phyloP scores from a whole-genome alignment of 2,888 invertebrate genomes.

The Tortricodes alternella region DNA sequence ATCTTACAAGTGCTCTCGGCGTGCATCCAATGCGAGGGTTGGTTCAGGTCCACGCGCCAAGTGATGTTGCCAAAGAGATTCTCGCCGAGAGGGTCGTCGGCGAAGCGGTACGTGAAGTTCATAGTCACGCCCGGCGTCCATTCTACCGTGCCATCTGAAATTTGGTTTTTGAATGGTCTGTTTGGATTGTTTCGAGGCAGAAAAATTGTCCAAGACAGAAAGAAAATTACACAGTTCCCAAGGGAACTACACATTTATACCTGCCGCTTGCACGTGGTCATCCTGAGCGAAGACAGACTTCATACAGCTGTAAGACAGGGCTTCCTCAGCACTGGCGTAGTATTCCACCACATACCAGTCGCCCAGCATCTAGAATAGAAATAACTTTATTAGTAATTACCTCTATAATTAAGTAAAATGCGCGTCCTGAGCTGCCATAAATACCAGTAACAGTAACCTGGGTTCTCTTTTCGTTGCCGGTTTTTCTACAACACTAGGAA shows the following conservation, averaged over 20 bases:
- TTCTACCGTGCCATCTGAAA: conserved; percentile 66
- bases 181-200: too few species aligned
- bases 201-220: too few species aligned
- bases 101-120: conserved; percentile 94
- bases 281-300: conserved; percentile 86
- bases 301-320: conserved; percentile 93
- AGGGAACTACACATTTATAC: conserved; percentile 43
- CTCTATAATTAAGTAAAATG: too few species aligned
- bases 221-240: background rate
- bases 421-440: too few species aligned
- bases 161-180: too few species aligned
- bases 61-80: conserved; percentile 92
- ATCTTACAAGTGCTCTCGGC: conserved; percentile 91
- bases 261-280: conserved; percentile 67
- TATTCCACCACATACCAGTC: conserved; percentile 94
- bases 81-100: conserved; percentile 92
- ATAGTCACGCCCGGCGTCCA: conserved; percentile 88
- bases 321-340: conserved; percentile 94
- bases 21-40: conserved; percentile 93
- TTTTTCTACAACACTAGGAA: too few species aligned
- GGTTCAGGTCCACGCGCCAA: conserved; percentile 88
- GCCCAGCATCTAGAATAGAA: conserved; percentile 86
- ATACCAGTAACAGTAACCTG: too few species aligned
- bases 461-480: too few species aligned
- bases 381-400: too few species aligned